Evolutionary conservation across 2,888 invertebrate genomes (phyloP).

Genomic region (Trissolcus brochymenae): DNA sequence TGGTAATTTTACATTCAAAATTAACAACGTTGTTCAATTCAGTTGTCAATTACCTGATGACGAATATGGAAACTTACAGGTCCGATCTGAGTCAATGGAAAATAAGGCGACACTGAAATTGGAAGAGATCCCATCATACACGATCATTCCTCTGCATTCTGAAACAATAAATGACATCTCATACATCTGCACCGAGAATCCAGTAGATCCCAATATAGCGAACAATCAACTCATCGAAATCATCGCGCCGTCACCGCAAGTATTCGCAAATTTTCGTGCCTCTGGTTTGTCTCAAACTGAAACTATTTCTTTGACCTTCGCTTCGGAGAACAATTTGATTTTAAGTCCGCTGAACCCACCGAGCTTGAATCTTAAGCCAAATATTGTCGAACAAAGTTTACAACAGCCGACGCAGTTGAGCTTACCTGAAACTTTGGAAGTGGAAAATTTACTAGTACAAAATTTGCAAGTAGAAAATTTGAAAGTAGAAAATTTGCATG

Average conservation of each 20-base stretch:
- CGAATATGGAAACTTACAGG: neutral
- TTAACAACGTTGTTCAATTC: too few relatives aligned
- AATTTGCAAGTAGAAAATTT: too few relatives aligned
- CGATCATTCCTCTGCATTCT: slow-evolving; percentile 64
- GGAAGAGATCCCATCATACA: slow-evolving; percentile 61
- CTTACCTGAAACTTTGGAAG: too few relatives aligned
- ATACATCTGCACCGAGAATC: slow-evolving; percentile 61
- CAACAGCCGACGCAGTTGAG: too few relatives aligned
- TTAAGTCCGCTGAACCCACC: too few relatives aligned
- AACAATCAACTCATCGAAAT: slow-evolving; percentile 58
- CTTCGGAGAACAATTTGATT: neutral
- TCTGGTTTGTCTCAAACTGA: neutral
- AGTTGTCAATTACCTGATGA: too few relatives aligned
- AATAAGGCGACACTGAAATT: slow-evolving; percentile 5
- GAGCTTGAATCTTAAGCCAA: too few relatives aligned
- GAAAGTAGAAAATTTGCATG: too few relatives aligned
- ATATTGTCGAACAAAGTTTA: too few relatives aligned
- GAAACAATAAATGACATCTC: slow-evolving; percentile 59
- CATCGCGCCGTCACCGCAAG: slow-evolving; percentile 8
- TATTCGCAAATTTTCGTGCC: neutral
- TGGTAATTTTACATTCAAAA: too few relatives aligned
- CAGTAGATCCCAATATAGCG: slow-evolving; percentile 47
- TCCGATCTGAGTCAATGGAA: neutral
- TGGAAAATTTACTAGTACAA: too few relatives aligned
- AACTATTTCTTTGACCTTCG: neutral